Conservation (phyloP, 1,140 invertebrate species). For the Papilio polytes region DNA sequence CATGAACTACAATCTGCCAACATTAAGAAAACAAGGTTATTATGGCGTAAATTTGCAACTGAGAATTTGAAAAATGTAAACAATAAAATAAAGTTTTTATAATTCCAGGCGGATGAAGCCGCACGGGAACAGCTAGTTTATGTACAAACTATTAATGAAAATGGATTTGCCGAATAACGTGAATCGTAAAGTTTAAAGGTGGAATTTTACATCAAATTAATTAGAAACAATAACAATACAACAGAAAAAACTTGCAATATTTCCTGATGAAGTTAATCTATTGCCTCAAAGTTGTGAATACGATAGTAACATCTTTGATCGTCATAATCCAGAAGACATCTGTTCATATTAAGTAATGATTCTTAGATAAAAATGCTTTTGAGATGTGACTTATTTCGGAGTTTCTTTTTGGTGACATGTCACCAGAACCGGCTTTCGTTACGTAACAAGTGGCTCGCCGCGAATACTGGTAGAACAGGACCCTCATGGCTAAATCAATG, state of each 20-base stretch:
- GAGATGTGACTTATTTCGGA: not conserved
- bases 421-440: not conserved
- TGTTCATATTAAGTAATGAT: not conserved
- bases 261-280: too few species aligned
- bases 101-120: too few species aligned
- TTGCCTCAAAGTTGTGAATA: too few species aligned
- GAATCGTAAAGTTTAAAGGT: too few species aligned
- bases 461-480: not conserved
- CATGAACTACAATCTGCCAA: too few species aligned
- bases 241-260: not conserved
- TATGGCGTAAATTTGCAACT: too few species aligned
- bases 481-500: not conserved
- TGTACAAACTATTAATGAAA: not conserved
- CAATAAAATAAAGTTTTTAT: too few species aligned
- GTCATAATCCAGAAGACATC: not conserved
- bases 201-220: too few species aligned
- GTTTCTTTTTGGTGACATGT: slow-evolving; percentile 1
- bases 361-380: not conserved
- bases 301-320: not conserved
- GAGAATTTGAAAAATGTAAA: too few species aligned
- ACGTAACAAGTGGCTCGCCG: not conserved
- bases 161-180: not conserved
- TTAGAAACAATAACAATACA: too few species aligned
- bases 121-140: too few species aligned
- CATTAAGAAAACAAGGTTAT: too few species aligned